phyloP scores from a whole-genome alignment of 2,888 invertebrate species.

The Diaprepes abbreviatus region DNA sequence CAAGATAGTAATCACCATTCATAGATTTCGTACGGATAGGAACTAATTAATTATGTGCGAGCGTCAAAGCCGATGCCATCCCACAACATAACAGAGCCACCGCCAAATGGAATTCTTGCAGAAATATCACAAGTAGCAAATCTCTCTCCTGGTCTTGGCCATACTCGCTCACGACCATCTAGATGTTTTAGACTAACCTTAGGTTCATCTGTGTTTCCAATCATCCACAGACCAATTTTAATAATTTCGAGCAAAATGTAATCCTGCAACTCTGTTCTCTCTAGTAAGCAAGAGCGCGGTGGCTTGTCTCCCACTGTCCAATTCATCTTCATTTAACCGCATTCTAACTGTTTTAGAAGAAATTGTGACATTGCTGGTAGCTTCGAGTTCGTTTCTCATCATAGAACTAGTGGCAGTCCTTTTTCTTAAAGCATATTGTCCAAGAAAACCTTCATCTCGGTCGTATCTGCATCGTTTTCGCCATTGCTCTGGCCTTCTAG shows the following conservation, averaged over 20 bases:
- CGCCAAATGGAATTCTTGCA: slow-evolving; percentile 20
- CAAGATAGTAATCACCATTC: slow-evolving; percentile 6
- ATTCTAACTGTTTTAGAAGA: slow-evolving; percentile 2
- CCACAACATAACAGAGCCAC: slow-evolving; percentile 9
- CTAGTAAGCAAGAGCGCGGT: slow-evolving; percentile 13
- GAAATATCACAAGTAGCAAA: slow-evolving; percentile 9
- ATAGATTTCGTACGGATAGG: slow-evolving; percentile 13
- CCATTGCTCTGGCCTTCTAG: background rate
- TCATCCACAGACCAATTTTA: slow-evolving; percentile 4
- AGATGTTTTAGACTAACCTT: slow-evolving; percentile 21
- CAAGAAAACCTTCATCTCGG: background rate
- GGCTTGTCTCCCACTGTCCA: slow-evolving; percentile 1
- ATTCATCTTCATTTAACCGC: slow-evolving; percentile 8
- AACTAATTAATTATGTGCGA: slow-evolving; percentile 19
- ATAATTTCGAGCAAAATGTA: background rate
- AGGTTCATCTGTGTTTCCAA: slow-evolving; percentile 22
- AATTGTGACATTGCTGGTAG: slow-evolving; percentile 1
- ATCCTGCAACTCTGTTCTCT: slow-evolving; percentile 19
- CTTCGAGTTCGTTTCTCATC: background rate
- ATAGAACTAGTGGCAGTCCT: slow-evolving; percentile 11
- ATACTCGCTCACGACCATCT: slow-evolving; percentile 26
- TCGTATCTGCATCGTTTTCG: too few relatives aligned
- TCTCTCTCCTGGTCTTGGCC: slow-evolving; percentile 17
- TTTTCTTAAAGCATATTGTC: slow-evolving; percentile 16
- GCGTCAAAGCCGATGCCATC: slow-evolving; percentile 16